A percentile compares a stretch with the other conserved stretches of the same genome.
These are phyloP conservation scores for Cynopterus sphinx DNA, from an alignment of 2,797 vertebrate species.

Conservation along the genomic window DNA sequence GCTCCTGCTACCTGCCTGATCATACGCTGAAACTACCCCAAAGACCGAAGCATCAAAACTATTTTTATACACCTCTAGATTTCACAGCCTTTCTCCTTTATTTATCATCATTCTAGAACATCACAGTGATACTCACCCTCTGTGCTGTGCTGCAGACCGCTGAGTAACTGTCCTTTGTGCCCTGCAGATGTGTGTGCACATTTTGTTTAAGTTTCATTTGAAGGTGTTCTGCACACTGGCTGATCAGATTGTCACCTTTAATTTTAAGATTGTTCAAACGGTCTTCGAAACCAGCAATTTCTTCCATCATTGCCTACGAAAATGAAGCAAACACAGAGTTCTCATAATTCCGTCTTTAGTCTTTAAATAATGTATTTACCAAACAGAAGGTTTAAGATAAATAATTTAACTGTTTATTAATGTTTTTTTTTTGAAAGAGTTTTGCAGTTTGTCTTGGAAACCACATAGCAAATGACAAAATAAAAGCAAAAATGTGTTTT, in stretches of 20 bases:
- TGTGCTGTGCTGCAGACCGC: conserved; percentile 98
- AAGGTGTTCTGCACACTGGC: conserved; percentile 92
- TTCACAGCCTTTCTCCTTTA: not conserved
- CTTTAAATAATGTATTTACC: not conserved
- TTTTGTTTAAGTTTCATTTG: conserved; percentile 94
- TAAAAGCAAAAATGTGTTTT: not conserved
- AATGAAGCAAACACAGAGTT: not conserved
- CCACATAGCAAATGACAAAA: not conserved
- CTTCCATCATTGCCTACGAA: conserved; percentile 97
- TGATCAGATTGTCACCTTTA: conserved; percentile 91
- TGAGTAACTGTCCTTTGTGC: conserved; percentile 96
- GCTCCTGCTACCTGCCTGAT: not conserved
- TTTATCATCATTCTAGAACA: accelerated
- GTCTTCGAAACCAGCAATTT: conserved; percentile 97
- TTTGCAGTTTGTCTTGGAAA: not conserved
- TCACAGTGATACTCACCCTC: conserved; percentile 88
- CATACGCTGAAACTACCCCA: not conserved
- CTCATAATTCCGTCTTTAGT: not conserved
- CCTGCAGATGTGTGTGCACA: conserved; percentile 94
- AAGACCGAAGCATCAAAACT: not conserved
- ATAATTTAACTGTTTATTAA: not conserved
- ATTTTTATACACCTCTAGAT: not conserved
- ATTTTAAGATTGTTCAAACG: conserved; percentile 90
- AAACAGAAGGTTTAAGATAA: not conserved
- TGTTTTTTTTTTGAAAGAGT: not conserved